phyloP scores from a whole-genome alignment of 2,888 invertebrate genomes.

The Orthonychiurus folsomi region DNA sequence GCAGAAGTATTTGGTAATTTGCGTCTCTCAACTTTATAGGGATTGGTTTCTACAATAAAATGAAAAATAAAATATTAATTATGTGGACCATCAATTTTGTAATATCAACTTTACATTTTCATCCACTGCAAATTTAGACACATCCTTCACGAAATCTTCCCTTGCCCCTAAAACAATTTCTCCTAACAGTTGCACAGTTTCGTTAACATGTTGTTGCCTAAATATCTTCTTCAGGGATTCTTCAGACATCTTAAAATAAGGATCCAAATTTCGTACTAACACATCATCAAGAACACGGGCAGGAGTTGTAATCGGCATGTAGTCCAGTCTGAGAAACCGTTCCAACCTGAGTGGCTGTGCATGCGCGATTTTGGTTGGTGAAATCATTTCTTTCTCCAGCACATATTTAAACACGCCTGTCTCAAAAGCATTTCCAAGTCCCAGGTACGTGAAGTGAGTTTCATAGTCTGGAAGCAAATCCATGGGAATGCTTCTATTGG shows the following conservation, averaged over 20 bases:
- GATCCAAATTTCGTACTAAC: background rate
- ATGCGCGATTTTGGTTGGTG: background rate
- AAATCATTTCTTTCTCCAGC: background rate
- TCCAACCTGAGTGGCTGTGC: background rate
- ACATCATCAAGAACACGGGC: background rate
- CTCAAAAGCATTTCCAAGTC: background rate
- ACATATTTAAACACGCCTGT: background rate
- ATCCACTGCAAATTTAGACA: background rate
- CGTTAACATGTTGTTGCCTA: background rate
- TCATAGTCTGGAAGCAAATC: background rate
- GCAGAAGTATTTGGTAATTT: slow-evolving; percentile 26
- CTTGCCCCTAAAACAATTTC: background rate
- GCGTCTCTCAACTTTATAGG: slow-evolving; percentile 19
- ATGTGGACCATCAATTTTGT: background rate
- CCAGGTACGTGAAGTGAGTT: background rate
- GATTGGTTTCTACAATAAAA: background rate
- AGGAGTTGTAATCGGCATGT: background rate
- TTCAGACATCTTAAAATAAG: background rate
- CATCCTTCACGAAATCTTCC: background rate
- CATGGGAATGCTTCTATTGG: too few relatives aligned
- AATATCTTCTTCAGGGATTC: background rate
- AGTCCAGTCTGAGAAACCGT: background rate
- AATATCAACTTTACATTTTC: background rate
- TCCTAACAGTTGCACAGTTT: background rate
- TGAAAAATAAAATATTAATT: slow-evolving; percentile 5